These are phyloP conservation scores for Drosophila siamana DNA, from an alignment of 2,888 invertebrate genomes.

Conservation along the genomic window DNA sequence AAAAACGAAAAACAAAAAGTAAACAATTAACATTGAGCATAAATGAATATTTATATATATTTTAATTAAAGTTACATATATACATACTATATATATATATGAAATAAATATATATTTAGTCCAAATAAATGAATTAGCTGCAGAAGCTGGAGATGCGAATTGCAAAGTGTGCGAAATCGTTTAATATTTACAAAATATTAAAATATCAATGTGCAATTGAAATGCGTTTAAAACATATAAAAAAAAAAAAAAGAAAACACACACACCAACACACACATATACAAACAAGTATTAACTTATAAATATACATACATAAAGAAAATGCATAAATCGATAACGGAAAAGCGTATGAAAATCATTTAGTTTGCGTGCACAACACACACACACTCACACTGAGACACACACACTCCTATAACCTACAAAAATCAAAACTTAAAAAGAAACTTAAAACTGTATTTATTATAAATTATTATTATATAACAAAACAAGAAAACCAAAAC, in stretches of 20 bases:
- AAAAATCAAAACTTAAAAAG: slow-evolving; percentile 69
- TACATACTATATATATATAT: slow-evolving; percentile 50
- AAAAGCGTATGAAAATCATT: slow-evolving; percentile 55
- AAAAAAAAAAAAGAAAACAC: slow-evolving; percentile 14
- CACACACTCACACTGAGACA: slow-evolving; percentile 23
- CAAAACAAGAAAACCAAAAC: slow-evolving; percentile 40
- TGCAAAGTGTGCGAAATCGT: slow-evolving; percentile 41
- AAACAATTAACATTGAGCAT: slow-evolving; percentile 59
- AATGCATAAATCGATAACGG: slow-evolving; percentile 13
- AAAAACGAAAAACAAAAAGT: slow-evolving; percentile 38
- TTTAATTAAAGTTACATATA: slow-evolving; percentile 73
- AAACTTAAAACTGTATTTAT: slow-evolving; percentile 59
- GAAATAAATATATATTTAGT: slow-evolving; percentile 67
- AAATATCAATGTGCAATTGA: slow-evolving; percentile 83
- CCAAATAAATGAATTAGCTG: slow-evolving; percentile 67
- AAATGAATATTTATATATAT: slow-evolving; percentile 74
- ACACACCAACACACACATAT: slow-evolving; percentile 13
- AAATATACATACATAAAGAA: slow-evolving; percentile 21
- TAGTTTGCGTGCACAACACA: slow-evolving; percentile 55
- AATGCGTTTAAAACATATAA: slow-evolving; percentile 61
- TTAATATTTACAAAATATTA: slow-evolving; percentile 81
- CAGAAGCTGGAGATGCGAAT: slow-evolving; percentile 19
- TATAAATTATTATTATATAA: slow-evolving; percentile 53
- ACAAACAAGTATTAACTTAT: slow-evolving; percentile 43
- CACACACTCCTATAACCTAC: slow-evolving; percentile 45